Percentiles rank a stretch among this genome's conserved stretches.
Conservation (phyloP, 2,797 vertebrate species). For the Karalla daura region DNA sequence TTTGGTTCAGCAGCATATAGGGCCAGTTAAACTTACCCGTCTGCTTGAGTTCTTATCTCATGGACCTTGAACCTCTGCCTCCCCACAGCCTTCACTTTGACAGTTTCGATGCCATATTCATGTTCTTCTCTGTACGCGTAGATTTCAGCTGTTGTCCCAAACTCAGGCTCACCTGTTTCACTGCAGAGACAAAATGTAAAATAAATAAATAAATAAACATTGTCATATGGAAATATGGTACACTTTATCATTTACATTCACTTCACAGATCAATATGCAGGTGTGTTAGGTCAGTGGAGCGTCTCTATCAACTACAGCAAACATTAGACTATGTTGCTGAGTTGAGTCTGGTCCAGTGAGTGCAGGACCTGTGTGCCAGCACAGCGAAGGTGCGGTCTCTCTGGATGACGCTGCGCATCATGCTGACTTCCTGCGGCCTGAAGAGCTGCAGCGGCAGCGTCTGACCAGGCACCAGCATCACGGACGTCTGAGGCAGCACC, state of each 20-base stretch:
- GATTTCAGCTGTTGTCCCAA: slow-evolving; percentile 98
- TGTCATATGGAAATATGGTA: too few relatives aligned
- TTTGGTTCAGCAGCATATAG: slow-evolving; percentile 26
- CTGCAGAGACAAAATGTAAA: slow-evolving; percentile 48
- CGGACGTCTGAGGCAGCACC: slow-evolving; percentile 90
- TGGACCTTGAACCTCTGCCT: slow-evolving; percentile 97
- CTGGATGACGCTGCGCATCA: slow-evolving; percentile 95
- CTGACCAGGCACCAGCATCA: slow-evolving; percentile 97
- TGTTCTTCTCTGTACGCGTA: slow-evolving; percentile 97
- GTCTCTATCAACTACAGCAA: not conserved
- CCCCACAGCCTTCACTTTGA: slow-evolving; percentile 97
- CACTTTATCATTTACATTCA: too few relatives aligned
- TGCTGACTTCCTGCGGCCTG: slow-evolving; percentile 96
- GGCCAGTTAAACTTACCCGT: slow-evolving; percentile 88
- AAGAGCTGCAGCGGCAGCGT: slow-evolving; percentile 96
- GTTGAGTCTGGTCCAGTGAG: too few relatives aligned
- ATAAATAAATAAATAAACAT: too few relatives aligned
- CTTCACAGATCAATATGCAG: too few relatives aligned
- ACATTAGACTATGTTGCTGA: not conserved
- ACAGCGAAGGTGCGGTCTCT: slow-evolving; percentile 97
- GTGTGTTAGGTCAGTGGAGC: not conserved
- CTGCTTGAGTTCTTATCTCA: slow-evolving; percentile 95
- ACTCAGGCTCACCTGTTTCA: slow-evolving; percentile 80
- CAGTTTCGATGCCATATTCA: slow-evolving; percentile 96
- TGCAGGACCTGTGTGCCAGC: slow-evolving; percentile 92